These are phyloP conservation scores for Solea senegalensis DNA, from an alignment of 2,113 vertebrate genomes.

Conservation along the genomic window DNA sequence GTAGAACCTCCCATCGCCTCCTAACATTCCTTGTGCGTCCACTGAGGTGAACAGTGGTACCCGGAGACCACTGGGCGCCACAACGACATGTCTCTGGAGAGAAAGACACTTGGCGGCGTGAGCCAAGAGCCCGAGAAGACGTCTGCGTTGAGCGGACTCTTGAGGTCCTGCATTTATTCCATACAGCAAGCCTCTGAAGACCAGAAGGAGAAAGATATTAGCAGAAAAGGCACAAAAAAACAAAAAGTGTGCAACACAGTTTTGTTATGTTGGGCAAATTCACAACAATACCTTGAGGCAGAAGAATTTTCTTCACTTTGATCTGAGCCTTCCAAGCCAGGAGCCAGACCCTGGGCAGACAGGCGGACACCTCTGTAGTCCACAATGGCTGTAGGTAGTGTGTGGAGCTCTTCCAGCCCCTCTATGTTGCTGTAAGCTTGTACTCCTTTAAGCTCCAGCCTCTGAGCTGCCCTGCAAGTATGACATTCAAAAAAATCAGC, in stretches of 20 bases:
- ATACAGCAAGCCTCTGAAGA: conserved; percentile 79
- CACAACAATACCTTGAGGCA: conserved; percentile 48
- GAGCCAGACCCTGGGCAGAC: conserved; percentile 84
- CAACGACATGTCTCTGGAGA: conserved; percentile 78
- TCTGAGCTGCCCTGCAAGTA: conserved; percentile 77
- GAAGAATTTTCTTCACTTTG: conserved; percentile 64
- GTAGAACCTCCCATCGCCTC: conserved; percentile 84
- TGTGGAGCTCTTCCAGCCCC: conserved; percentile 76
- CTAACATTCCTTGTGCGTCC: conserved; percentile 84
- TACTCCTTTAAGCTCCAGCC: conserved; percentile 80
- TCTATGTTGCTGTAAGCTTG: conserved; percentile 81
- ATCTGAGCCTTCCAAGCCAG: conserved; percentile 79
- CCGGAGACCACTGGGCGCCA: conserved; percentile 67
- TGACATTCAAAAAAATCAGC: conserved; percentile 1
- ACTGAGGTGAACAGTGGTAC: conserved; percentile 82
- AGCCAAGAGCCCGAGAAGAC: conserved; percentile 78
- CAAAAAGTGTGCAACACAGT: not conserved
- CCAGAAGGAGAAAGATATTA: conserved; percentile 6
- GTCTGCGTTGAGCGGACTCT: conserved; percentile 76
- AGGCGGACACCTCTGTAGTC: conserved; percentile 85
- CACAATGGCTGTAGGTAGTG: conserved; percentile 82
- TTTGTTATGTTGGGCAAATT: not conserved
- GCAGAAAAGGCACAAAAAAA: not conserved
- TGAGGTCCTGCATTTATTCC: conserved; percentile 77
- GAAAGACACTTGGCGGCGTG: conserved; percentile 77